Evolutionary conservation across 2,113 vertebrate genomes (phyloP), one percentile per base, ranked within the genome.

Genomic region (Odontophorus gujanensis): DNA sequence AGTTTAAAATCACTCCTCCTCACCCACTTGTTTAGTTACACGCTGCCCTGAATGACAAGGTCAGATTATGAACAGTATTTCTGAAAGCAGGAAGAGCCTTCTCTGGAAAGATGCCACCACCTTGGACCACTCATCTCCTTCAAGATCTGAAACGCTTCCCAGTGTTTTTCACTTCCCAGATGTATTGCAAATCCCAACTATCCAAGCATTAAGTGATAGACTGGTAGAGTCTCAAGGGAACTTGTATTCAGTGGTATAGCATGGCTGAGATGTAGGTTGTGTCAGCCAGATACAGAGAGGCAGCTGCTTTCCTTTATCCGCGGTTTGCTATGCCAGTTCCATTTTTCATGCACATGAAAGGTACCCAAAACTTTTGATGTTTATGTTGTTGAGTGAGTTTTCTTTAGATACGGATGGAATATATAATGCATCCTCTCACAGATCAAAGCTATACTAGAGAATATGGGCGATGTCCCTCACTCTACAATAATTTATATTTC

Each of bases 61-160:
- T 90, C 80, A 79, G 7, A 78, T 85, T 94, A 90, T 53, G 79
- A 87, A 69, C 30, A 87, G 57, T 38, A 65, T 59, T 81, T 95
- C 68, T 86, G 76, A 91, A 93, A 94, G 73, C 69, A 91, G 80
- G 73, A 95, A 86, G 48, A 84, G 48, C 65, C 72, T 66, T 85
- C 75, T 73, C 69, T 95, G 93, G 93, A 91, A 85, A 75, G 86
- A 71, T 86, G 82, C 93, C 93, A 90, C 91, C 73, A 77, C 36
- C 93, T 94, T 95, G 89, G 91, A 94, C 69, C 34, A 0, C 59
- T 91, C 68, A 76, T 4, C 72, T 95, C 57, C 79, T 76, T 77
- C 65, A 83, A 81, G 85, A 87, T 81, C 89, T 95, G 55, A 92
- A 95, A 91, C 0, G 2, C 32, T 90, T 94, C 74, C 48, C 81